A percentile compares a stretch with the other conserved stretches of the same genome.
phyloP scores from a whole-genome alignment of 2,888 invertebrate genomes.

The Drosophila fungiperda region DNA sequence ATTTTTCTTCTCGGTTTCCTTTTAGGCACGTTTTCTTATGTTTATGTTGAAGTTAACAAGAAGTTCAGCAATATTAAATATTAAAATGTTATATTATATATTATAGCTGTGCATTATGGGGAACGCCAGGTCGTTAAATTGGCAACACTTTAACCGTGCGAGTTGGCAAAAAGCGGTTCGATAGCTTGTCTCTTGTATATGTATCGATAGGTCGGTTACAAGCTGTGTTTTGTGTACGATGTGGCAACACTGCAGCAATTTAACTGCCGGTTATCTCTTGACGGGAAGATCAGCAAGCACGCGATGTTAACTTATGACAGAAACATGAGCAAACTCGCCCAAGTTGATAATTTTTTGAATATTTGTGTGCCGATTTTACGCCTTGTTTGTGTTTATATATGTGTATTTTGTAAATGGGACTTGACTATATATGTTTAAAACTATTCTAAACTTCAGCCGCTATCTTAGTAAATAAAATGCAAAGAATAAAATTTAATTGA shows the following conservation, averaged over 20 bases:
- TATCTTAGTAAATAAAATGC: constrained; percentile 74
- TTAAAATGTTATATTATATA: not conserved
- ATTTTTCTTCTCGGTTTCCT: constrained; percentile 2
- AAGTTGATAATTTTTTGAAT: constrained; percentile 1
- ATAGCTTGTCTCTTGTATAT: constrained; percentile 4
- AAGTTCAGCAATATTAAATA: constrained; percentile 9
- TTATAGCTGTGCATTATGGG: constrained; percentile 1
- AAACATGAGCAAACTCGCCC: constrained; percentile 27
- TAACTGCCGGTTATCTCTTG: constrained; percentile 9
- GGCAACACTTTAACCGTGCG: constrained; percentile 15
- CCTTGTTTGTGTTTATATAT: not conserved
- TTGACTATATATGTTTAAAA: constrained; percentile 64
- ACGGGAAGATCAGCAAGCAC: constrained; percentile 17
- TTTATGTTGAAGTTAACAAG: constrained; percentile 32
- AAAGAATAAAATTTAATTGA: constrained; percentile 67
- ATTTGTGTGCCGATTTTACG: not conserved
- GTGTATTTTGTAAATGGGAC: constrained; percentile 31
- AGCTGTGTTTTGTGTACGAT: not conserved
- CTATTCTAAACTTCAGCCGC: constrained; percentile 64
- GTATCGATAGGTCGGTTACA: constrained; percentile 18
- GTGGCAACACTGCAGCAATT: constrained; percentile 18
- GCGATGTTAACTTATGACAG: constrained; percentile 16
- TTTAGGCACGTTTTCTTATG: constrained; percentile 33
- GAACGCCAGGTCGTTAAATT: constrained; percentile 5
- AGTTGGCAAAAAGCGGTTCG: constrained; percentile 1